Evolutionary conservation across 2,888 invertebrate genomes (phyloP), one percentile per base, ranked within the genome.

Genomic region (Megamerina dolium): DNA sequence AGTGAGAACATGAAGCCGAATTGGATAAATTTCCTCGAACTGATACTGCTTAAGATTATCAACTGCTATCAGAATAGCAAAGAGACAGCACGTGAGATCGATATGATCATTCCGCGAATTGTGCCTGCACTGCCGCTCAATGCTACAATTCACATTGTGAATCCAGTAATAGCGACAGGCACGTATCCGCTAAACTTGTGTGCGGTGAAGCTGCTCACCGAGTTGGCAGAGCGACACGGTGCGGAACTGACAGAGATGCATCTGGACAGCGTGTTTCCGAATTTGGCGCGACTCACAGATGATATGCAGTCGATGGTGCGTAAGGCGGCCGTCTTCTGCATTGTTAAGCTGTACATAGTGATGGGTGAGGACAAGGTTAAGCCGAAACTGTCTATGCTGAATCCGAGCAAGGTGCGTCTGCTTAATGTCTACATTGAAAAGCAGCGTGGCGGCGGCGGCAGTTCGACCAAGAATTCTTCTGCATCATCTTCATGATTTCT

Each of bases 301-400:
- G 89, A 94, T 68, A 76, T 78, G 42, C 91, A 94, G 72, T 93
- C 92, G 41, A 84, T 89, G 53, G 92, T 97, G 19, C 80, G 97
- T 37, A 97, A 97, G 70, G 92, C 94, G 56, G 90, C 93, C 10
- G 93, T 96, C 14, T 95, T 97, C 75, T 95, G 95, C 64, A 91
- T 97, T 83, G 96, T 97, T 4, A 89, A 92, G 35, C 80, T 96
- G 58, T 90, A 96, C 61, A 80, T 87, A 64, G 84, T 85, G 30
- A 83, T 93, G 8, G 95, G 95, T 1, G 91, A 93, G 64, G 87
- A 87, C 19, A 77, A 81, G 29, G 79, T 95, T 68, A 78, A 81
- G 60, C 89, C 90, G 3, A 87, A 90, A 65, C 78, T 95, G 46
- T 77, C 79, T 31, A 80, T 81, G 33, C 77, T 97, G 41, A 86